Percentiles rank a stretch among this genome's conserved stretches.
These are phyloP conservation scores for Gila robusta DNA, from an alignment of 2,797 vertebrate genomes.

Conservation along the genomic window DNA sequence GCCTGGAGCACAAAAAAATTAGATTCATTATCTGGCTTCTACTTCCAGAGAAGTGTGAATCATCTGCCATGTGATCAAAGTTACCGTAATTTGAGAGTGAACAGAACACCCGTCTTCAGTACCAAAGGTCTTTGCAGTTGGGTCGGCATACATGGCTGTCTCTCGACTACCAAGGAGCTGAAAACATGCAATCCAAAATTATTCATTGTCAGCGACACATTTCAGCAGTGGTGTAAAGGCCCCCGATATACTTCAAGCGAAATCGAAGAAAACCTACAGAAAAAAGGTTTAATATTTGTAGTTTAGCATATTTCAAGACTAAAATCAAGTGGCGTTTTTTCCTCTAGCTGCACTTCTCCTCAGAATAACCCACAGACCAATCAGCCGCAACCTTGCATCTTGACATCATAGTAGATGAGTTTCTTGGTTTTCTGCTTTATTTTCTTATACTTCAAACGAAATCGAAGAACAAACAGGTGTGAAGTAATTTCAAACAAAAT, in stretches of 20 bases:
- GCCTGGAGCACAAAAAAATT: slow-evolving; percentile 69
- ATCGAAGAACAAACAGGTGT: background rate
- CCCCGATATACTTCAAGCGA: background rate
- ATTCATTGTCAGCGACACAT: background rate
- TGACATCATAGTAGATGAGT: background rate
- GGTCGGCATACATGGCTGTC: slow-evolving; percentile 97
- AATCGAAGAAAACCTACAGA: background rate
- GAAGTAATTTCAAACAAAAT: background rate
- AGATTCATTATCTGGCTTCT: background rate
- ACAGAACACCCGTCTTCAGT: slow-evolving; percentile 94
- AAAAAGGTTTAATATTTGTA: background rate
- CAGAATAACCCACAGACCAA: background rate
- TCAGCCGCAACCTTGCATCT: background rate
- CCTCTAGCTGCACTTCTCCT: background rate
- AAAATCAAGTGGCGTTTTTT: background rate
- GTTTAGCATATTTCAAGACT: background rate
- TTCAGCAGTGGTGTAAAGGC: background rate
- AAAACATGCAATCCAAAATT: slow-evolving; percentile 19
- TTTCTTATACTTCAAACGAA: background rate
- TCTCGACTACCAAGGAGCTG: slow-evolving; percentile 94
- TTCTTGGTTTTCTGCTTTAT: background rate
- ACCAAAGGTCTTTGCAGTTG: slow-evolving; percentile 94
- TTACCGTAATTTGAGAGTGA: slow-evolving; percentile 93
- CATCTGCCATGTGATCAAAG: background rate
- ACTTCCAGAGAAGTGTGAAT: background rate